Evolutionary conservation across 1,140 invertebrate genomes (phyloP), one percentile per base, ranked within the genome.

Genomic region (Episyrphus balteatus): DNA sequence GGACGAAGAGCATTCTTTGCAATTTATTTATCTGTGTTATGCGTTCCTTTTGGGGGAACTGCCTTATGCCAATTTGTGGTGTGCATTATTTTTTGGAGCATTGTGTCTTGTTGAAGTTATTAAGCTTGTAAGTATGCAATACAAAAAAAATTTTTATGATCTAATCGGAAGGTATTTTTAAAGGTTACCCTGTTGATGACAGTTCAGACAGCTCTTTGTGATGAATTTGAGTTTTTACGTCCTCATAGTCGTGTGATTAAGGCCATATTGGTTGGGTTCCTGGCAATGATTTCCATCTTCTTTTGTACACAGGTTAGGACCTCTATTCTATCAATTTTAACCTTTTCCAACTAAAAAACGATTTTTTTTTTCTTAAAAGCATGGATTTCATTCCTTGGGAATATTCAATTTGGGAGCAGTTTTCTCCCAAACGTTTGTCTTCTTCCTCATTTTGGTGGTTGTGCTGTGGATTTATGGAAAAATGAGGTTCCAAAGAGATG

Each of bases 401-500:
- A 26, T 26, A 5, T 26, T 26, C 8, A 8, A 26, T 8, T 26
- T 26, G 8, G 21, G 21, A 26, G 88, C 86, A 15, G 80, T 76
- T 57, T 78, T 77, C 61, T 79, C 82, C 12, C 76, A 87, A 5
- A 77, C 87, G 10, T 68, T 79, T n/a, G 79, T 86, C 30, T 84
- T 81, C 49, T 68, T 81, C 18, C 66, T 83, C 33, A 81, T 89
- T 66, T 70, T 83, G 1, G 54, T 84, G 26, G 80, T 81, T 15
- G 74, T 86, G 21, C 75, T 79, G 6, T 88, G 84, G 79, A 81
- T 81, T 9, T 90, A 89, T 63, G 85, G 85, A 61, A 74, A 75
- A 21, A 71, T 79, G 12, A 76, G 81, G 48, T 82, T 90, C 45
- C 75, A 77, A 39, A 68, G 73, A 41, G 86, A 91, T 58, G 69